A percentile compares a stretch with the other conserved stretches of the same genome.
phyloP scores from a whole-genome alignment of 1,140 invertebrate species.

The Amyelois transitella region DNA sequence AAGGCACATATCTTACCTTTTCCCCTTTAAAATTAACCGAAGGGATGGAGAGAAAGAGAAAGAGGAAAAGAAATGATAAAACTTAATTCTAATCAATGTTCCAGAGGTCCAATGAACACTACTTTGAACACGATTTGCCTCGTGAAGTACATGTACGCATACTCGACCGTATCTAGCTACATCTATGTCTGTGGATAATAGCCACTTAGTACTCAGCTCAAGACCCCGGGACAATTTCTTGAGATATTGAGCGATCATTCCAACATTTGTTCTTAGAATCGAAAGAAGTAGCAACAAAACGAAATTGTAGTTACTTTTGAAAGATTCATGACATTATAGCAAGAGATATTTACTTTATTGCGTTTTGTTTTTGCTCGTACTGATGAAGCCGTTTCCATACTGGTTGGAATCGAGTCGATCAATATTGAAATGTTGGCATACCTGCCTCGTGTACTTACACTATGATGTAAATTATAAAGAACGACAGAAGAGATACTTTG shows the following conservation, averaged over 20 bases:
- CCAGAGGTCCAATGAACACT: no score
- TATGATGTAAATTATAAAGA: not conserved
- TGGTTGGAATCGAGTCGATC: not conserved
- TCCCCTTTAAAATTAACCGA: no score
- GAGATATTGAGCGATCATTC: not conserved
- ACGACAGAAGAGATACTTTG: not conserved
- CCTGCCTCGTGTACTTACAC: not conserved
- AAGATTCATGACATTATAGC: not conserved
- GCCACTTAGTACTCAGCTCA: not conserved
- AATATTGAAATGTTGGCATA: not conserved
- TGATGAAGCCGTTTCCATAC: not conserved
- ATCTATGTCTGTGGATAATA: no score
- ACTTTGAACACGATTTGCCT: no score
- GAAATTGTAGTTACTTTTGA: not conserved
- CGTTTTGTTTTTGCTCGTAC: not conserved
- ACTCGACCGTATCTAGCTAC: no score
- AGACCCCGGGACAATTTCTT: not conserved
- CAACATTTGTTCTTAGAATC: not conserved
- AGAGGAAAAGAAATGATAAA: no score
- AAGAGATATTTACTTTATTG: not conserved
- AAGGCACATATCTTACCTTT: no score
- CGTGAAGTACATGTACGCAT: no score
- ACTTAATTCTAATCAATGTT: no score
- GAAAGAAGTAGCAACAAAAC: not conserved
- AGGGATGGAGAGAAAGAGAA: no score